Percentiles rank a stretch among this genome's conserved stretches.
phyloP scores from a whole-genome alignment of 1,140 invertebrate species.

The Platorchestia sp. region DNA sequence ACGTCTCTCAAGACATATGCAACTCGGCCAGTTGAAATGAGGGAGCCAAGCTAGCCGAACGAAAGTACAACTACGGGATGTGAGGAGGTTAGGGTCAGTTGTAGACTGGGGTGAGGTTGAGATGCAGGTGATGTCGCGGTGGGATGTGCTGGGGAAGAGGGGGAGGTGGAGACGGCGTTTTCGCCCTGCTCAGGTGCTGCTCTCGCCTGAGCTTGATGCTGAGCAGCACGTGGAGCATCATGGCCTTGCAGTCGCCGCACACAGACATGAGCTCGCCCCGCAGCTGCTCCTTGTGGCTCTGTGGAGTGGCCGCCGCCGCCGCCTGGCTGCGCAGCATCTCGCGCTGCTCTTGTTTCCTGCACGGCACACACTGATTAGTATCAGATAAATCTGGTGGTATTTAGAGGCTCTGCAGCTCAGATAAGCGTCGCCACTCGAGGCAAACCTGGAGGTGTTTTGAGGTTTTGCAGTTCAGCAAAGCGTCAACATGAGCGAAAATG shows the following conservation, averaged over 20 bases:
- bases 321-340: constrained; percentile 69
- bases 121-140: constrained; percentile 63
- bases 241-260: constrained; percentile 93
- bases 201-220: constrained; percentile 65
- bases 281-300: constrained; percentile 75
- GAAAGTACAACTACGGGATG: background rate
- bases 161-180: background rate
- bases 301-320: constrained; percentile 56
- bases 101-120: constrained; percentile 66
- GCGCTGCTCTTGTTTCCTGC: constrained; percentile 68
- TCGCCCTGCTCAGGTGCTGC: constrained; percentile 50
- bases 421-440: no score
- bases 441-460: no score
- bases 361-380: background rate
- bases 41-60: background rate
- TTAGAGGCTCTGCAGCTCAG: no score
- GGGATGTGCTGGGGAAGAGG: constrained; percentile 54
- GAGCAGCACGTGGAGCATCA: constrained; percentile 93
- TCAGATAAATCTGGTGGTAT: background rate
- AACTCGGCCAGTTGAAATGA: background rate
- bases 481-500: background rate
- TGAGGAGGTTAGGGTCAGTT: constrained; percentile 55
- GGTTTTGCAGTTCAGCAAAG: no score
- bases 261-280: constrained; percentile 88
- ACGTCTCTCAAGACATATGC: background rate